Percentiles rank a stretch among this genome's conserved stretches.
phyloP scores from a whole-genome alignment of 1,140 invertebrate genomes.

The Neotoxoptera formosana region DNA sequence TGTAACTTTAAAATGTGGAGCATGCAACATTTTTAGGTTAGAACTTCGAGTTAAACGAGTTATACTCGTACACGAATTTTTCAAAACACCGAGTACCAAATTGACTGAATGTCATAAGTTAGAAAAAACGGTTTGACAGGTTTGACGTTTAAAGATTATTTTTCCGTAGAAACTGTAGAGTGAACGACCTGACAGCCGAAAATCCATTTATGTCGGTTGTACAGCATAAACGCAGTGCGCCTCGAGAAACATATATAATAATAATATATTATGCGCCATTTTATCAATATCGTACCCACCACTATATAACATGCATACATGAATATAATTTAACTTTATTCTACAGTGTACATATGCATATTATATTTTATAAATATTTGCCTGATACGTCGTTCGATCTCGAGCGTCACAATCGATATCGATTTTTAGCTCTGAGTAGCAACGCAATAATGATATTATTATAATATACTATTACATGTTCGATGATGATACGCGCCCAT shows the following conservation, averaged over 20 bases:
- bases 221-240: not conserved
- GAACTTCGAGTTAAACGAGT: not conserved
- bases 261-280: not conserved
- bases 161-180: not conserved
- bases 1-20: not conserved
- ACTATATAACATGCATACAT: not conserved
- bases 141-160: constrained; percentile 23
- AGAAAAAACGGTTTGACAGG: not conserved
- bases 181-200: constrained; percentile 4
- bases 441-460: not conserved
- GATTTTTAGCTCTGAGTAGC: not conserved
- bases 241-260: not conserved
- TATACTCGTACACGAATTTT: not conserved
- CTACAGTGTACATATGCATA: not conserved
- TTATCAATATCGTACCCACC: not conserved
- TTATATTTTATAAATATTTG: not conserved
- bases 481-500: not conserved
- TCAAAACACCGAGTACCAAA: not conserved
- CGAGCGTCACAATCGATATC: not conserved
- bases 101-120: not conserved
- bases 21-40: not conserved
- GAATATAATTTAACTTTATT: not conserved
- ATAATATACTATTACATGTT: not conserved
- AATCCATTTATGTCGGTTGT: not conserved
- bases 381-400: not conserved